A percentile compares a stretch with the other conserved stretches of the same genome.
phyloP scores from a whole-genome alignment of 2,797 vertebrate genomes.

The Podarcis lilfordi region DNA sequence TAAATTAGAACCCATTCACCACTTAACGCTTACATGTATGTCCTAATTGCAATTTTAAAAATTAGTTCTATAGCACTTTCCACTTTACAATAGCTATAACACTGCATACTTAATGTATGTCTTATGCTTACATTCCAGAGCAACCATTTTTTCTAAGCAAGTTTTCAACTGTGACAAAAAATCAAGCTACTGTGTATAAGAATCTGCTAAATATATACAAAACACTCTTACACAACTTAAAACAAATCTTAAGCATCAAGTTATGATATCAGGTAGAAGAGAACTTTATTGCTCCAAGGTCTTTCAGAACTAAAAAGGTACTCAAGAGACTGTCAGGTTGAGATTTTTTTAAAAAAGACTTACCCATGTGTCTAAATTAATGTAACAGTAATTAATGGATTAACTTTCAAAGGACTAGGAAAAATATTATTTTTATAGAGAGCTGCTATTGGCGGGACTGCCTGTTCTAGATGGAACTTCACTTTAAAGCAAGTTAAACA shows the following conservation, averaged over 20 bases:
- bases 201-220: neutral
- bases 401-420: neutral
- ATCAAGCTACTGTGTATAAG: neutral
- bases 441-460: neutral
- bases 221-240: constrained; percentile 7
- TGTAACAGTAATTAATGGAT: neutral
- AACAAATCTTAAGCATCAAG: neutral
- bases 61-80: neutral
- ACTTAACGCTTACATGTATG: too few species aligned
- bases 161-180: neutral
- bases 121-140: neutral
- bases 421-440: neutral
- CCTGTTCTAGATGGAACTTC: neutral
- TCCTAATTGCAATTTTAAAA: neutral
- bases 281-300: neutral
- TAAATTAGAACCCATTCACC: too few species aligned
- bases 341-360: neutral
- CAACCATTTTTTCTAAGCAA: neutral
- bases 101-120: neutral
- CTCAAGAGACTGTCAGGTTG: neutral
- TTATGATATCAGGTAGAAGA: neutral
- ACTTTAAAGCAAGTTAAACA: neutral
- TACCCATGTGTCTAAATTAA: neutral
- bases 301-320: neutral
- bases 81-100: neutral